These are phyloP conservation scores for Sialis fuliginosa DNA, from an alignment of 2,888 invertebrate genomes.

Conservation along the genomic window DNA sequence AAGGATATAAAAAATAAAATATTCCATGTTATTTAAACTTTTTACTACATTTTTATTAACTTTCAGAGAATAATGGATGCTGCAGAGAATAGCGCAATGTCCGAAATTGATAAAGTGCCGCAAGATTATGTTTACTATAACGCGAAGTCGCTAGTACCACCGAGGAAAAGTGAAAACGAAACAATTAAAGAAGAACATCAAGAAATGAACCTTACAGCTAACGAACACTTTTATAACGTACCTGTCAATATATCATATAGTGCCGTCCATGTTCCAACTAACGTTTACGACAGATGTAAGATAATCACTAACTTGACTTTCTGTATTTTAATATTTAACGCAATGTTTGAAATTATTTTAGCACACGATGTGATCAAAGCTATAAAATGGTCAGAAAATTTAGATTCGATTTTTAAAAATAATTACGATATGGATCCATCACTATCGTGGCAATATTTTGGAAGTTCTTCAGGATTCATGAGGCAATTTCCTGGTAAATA, in stretches of 20 bases:
- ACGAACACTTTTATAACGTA: slow-evolving; percentile 54
- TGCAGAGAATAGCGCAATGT: slow-evolving; percentile 64
- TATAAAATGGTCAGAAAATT: slow-evolving; percentile 87
- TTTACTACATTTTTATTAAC: not conserved
- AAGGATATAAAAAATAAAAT: too few species aligned
- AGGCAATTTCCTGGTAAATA: slow-evolving; percentile 78
- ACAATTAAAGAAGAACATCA: slow-evolving; percentile 6
- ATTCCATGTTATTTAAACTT: not conserved
- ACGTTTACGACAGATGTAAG: slow-evolving; percentile 79
- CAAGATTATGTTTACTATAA: slow-evolving; percentile 47
- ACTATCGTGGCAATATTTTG: slow-evolving; percentile 95
- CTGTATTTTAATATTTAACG: not conserved
- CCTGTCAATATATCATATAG: slow-evolving; percentile 62
- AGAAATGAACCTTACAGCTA: slow-evolving; percentile 5
- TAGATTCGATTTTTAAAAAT: slow-evolving; percentile 75
- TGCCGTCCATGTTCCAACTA: slow-evolving; percentile 89
- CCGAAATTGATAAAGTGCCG: slow-evolving; percentile 34
- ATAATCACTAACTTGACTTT: slow-evolving; percentile 9
- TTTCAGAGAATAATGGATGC: slow-evolving; percentile 69
- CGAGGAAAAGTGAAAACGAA: slow-evolving; percentile 18
- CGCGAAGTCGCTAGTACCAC: slow-evolving; percentile 49
- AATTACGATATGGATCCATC: slow-evolving; percentile 77
- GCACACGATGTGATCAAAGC: slow-evolving; percentile 77
- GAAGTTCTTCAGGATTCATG: slow-evolving; percentile 93
- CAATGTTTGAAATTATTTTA: slow-evolving; percentile 20